Conservation (phyloP, 2,888 invertebrate species). For the Conomelus anceps region DNA sequence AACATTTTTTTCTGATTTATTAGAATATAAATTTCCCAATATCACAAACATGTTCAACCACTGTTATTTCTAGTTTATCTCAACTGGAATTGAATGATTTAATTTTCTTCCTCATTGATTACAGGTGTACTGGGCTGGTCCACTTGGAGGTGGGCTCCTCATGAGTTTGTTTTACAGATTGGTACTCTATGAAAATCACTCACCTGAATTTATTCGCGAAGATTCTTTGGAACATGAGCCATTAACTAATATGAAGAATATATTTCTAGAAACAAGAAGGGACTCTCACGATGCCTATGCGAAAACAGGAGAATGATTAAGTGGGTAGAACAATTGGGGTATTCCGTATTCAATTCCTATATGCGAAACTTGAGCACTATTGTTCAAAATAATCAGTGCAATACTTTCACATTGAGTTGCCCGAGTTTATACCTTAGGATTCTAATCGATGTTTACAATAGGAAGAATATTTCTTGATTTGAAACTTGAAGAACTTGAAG, state of each 20-base stretch:
- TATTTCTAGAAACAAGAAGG: background rate
- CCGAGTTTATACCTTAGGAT: too few species aligned
- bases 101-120: background rate
- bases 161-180: slow-evolving; percentile 44
- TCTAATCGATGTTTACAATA: too few species aligned
- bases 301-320: background rate
- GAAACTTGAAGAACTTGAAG: too few species aligned
- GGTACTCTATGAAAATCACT: slow-evolving; percentile 19
- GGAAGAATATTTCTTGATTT: too few species aligned
- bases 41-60: too few species aligned
- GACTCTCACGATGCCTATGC: background rate
- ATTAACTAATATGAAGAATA: background rate
- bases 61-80: background rate
- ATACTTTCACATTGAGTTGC: too few species aligned
- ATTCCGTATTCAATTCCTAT: background rate
- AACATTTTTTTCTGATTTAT: too few species aligned
- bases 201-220: background rate
- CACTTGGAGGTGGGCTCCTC: slow-evolving; percentile 44
- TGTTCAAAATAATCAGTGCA: too few species aligned
- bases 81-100: too few species aligned
- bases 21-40: too few species aligned
- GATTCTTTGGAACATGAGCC: background rate
- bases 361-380: too few species aligned
- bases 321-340: background rate
- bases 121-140: slow-evolving; percentile 62